phyloP scores from a whole-genome alignment of 2,113 vertebrate species.

The Bujurquina vittata region DNA sequence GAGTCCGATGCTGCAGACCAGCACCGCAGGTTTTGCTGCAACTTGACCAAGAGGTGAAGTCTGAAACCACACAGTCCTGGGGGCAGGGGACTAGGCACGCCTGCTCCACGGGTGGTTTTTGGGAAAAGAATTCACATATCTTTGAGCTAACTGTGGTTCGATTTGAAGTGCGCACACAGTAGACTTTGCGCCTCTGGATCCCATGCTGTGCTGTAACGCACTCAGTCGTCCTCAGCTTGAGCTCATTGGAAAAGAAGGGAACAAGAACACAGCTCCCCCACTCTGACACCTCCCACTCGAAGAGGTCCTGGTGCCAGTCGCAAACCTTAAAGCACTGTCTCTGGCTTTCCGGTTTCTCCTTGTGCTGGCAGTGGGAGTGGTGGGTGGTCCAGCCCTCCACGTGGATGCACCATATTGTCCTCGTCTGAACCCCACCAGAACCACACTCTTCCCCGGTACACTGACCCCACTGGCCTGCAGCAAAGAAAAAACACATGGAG shows the following conservation, averaged over 20 bases:
- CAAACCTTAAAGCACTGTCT: conserved; percentile 93
- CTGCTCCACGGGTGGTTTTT: conserved; percentile 85
- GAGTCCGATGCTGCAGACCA: conserved; percentile 85
- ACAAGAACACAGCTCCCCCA: conserved; percentile 87
- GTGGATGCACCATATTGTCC: conserved; percentile 93
- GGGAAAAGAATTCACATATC: conserved; percentile 91
- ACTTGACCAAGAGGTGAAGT: conserved; percentile 89
- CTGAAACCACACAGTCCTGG: conserved; percentile 89
- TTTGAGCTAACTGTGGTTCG: conserved; percentile 80
- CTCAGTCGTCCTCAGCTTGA: conserved; percentile 57
- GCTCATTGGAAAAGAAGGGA: conserved; percentile 71
- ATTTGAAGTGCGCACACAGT: conserved; percentile 88
- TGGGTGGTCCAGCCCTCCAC: conserved; percentile 91
- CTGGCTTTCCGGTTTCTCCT: conserved; percentile 85
- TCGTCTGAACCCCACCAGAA: conserved; percentile 85
- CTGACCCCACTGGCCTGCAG: conserved; percentile 93
- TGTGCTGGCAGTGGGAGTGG: conserved; percentile 86
- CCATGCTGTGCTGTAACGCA: conserved; percentile 95
- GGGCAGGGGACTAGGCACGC: conserved; percentile 95
- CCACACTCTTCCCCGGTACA: conserved; percentile 92
- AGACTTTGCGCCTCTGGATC: conserved; percentile 85
- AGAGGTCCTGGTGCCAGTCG: conserved; percentile 93
- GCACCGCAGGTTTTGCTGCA: conserved; percentile 83
- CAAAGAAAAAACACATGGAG: conserved; percentile 23
- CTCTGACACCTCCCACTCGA: conserved; percentile 90